A percentile compares a stretch with the other conserved stretches of the same genome.
These are phyloP conservation scores for Cephalopterus ornatus DNA, from an alignment of 2,113 vertebrate species.

Conservation along the genomic window DNA sequence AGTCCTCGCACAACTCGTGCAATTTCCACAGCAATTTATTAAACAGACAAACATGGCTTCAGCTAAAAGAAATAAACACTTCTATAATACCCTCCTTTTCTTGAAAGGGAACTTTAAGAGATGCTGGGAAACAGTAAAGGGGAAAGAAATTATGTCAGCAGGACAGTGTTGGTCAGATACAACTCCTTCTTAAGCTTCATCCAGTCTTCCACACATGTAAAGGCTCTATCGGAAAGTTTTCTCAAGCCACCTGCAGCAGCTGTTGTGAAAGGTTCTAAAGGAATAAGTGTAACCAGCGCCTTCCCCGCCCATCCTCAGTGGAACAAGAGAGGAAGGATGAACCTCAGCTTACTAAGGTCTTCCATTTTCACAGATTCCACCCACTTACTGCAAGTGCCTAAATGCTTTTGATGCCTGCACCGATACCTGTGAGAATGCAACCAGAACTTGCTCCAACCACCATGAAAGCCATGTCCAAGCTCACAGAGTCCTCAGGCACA, in stretches of 20 bases:
- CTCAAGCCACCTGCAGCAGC: constrained; percentile 20
- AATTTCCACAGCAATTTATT: constrained; percentile 68
- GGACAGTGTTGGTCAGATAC: constrained; percentile 50
- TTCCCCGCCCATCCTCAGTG: neutral
- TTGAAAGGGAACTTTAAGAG: constrained; percentile 55
- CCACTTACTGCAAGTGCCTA: neutral
- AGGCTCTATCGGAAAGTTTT: constrained; percentile 46
- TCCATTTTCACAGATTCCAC: neutral
- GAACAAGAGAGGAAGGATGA: neutral
- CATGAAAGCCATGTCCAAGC: neutral
- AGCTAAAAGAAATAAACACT: constrained; percentile 74
- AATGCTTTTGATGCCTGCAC: neutral
- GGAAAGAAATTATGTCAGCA: constrained; percentile 61
- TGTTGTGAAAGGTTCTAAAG: constrained; percentile 52
- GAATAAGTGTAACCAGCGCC: neutral
- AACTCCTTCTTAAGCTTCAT: constrained; percentile 59
- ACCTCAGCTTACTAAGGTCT: neutral
- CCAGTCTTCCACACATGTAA: constrained; percentile 65
- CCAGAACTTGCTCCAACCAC: fast-evolving
- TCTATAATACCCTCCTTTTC: constrained; percentile 54
- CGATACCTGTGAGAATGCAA: fast-evolving
- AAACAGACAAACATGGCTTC: constrained; percentile 60
- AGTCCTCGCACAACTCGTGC: constrained; percentile 57
- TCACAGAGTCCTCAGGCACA: neutral
- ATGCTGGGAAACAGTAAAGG: constrained; percentile 41